phyloP scores from a whole-genome alignment of 2,888 invertebrate genomes.

The Colostygia pectinataria region DNA sequence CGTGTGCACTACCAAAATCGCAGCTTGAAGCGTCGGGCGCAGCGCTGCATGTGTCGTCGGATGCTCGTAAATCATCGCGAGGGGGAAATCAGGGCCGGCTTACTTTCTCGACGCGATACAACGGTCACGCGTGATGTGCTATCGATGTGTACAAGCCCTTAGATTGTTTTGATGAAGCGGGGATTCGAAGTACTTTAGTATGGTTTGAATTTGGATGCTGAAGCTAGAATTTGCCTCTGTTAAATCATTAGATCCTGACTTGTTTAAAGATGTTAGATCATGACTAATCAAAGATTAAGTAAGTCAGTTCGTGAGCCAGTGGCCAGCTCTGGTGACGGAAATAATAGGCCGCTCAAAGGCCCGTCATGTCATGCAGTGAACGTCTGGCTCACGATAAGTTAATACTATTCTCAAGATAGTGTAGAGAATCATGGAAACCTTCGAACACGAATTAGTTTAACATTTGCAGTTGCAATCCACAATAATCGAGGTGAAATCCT shows the following conservation, averaged over 20 bases:
- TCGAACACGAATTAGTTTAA: constrained; percentile 20
- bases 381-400: no score
- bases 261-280: no score
- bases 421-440: constrained; percentile 1
- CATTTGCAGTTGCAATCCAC: constrained; percentile 37
- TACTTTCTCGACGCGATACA: constrained; percentile 64
- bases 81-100: constrained; percentile 66
- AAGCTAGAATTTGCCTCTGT: no score
- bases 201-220: constrained; percentile 2
- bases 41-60: constrained; percentile 80
- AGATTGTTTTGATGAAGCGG: constrained; percentile 10
- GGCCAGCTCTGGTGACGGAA: no score
- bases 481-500: constrained; percentile 41
- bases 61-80: constrained; percentile 71
- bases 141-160: constrained; percentile 32
- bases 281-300: no score
- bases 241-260: no score
- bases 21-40: constrained; percentile 69
- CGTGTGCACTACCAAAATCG: constrained; percentile 53
- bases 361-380: no score
- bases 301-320: no score
- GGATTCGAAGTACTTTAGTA: neutral
- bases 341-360: no score
- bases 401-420: no score
- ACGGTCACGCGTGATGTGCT: constrained; percentile 49